Base-by-base conservation (phyloP, 2,797 vertebrate species). In the Arrhamphus sclerolepis region DNA sequence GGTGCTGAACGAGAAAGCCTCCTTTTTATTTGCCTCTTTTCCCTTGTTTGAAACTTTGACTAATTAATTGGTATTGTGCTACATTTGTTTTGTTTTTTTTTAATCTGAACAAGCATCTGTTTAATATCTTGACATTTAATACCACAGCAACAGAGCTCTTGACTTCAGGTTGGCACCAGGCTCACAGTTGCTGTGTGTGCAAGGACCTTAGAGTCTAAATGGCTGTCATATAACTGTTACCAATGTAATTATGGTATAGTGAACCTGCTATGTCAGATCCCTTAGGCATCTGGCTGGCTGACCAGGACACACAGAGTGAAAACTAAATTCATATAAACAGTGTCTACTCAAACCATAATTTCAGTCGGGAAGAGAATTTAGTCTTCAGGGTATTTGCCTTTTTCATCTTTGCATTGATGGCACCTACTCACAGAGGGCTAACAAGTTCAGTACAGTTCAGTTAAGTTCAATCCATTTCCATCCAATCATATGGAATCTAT, bases 151-250 rank as follows among this genome's bases (percentile, higher is more conserved):
- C 66, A 62, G 8, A 28, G 55, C 64, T 66, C 78, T 64, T 59
- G 75, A 51, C 48, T 68, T 67, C 72, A 50, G 75, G 72, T 22
- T 59, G 29, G 77, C 84, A 82, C 14, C 50, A 28, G 78, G 86
- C 73, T 57, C 63, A 62, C 1, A 28, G 46, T 57, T 48, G 46
- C 46, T 80, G 54, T 60, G 64, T 74, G 65, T 69, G 43, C 47
- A 64, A 53, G 69, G 42, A 81, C 71, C 72, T 77, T 56, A 20
- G 11, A 75, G 72, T 74, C 72, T 86, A 88, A 87, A 65, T 66
- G 75, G 72, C 61, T 89, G 84, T 81, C 84, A 73, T 61, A 68
- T 22, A 67, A 40, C 59, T 69, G 77, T 82, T 77, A 78, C 50
- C 60, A 28, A 3, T 65, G 69, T 70, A 78, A 78, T 80, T 80